Percentiles rank a stretch among this genome's conserved stretches.
phyloP scores from a whole-genome alignment of 2,888 invertebrate species.

The Drosophila mulleri region DNA sequence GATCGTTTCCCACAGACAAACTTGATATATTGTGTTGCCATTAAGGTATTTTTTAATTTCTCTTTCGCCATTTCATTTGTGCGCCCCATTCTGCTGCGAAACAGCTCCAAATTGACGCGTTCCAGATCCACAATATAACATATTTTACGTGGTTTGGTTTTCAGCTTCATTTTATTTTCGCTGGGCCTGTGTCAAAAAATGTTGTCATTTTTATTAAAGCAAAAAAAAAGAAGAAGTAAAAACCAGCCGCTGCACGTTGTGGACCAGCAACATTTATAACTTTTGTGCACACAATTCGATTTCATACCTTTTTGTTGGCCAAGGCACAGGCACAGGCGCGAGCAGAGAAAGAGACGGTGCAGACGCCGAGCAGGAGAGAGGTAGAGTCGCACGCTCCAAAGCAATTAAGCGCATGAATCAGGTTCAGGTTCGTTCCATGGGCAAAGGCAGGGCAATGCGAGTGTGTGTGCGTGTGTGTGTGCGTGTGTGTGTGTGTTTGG shows the following conservation, averaged over 20 bases:
- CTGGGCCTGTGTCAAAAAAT: conserved; percentile 62
- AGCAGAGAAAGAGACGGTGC: not conserved
- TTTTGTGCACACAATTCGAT: conserved; percentile 75
- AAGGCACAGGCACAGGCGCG: not conserved
- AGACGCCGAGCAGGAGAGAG: conserved; percentile 16
- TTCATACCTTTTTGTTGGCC: conserved; percentile 68
- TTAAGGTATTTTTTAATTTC: conserved; percentile 58
- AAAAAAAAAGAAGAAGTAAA: conserved; percentile 55
- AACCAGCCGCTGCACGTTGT: conserved; percentile 50
- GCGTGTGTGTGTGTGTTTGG: conserved; percentile 19
- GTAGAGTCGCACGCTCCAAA: conserved; percentile 77
- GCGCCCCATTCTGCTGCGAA: conserved; percentile 41
- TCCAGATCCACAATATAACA: conserved; percentile 54
- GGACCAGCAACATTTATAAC: conserved; percentile 53
- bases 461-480: not conserved
- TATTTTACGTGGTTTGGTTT: conserved; percentile 50
- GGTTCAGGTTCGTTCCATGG: conserved; percentile 72
- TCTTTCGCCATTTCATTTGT: conserved; percentile 57
- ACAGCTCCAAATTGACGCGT: conserved; percentile 47
- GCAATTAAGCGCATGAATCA: conserved; percentile 83
- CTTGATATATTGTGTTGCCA: conserved; percentile 47
- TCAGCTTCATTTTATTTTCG: conserved; percentile 14
- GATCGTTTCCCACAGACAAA: conserved; percentile 58
- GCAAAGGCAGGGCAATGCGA: conserved; percentile 60
- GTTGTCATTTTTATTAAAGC: conserved; percentile 75